Evolutionary conservation across 2,888 invertebrate species (phyloP), one percentile per base, ranked within the genome.

Genomic region (Xanthostigma xanthostigma): DNA sequence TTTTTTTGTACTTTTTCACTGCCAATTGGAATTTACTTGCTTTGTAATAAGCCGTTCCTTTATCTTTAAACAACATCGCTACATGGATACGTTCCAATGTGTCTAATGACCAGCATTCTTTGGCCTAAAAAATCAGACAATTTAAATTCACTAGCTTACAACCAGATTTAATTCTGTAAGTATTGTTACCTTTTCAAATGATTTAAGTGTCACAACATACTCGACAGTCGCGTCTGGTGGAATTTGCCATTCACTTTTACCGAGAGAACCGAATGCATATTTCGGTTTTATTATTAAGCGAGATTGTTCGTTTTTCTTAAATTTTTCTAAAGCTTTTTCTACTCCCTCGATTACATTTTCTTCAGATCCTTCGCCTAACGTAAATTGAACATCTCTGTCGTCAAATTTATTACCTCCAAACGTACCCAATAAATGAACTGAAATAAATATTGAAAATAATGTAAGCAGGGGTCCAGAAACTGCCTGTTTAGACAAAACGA

Each of bases 31-130:
- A 83, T 63, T 93, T 91, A 50, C 74, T 79, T 1, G 73, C 74
- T 65, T 91, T 92, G 61, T 93, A 92, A 64, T 89, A 94, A 44
- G 77, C 75, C 0, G 92, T 95, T 42, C 95, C 97, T 62, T 89
- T 93, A 52, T 87, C 85, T 67, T 97, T 97, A 53, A 79, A 83
- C 11, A 85, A 69, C 63, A 82, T 80, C 0, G 88, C 81, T 60
- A 88, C 86, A 49, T 84, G 84, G 8, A 96, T 56, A 62, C 87
- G 88, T 64, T 95, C 89, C 0, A 71, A 65, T 1, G 74, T 72
- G 51, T 86, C 82, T 71, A 96, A 73, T 41, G 85, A 76, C 93
- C 94, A 96, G 42, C 73, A 65, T 55, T 89, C 86, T 56, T 85
- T 84, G 0, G 76, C 76, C 75, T 84, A 66, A 13, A 58, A 58